Conservation (phyloP, 2,888 invertebrate species). For the Latheticus oryzae region DNA sequence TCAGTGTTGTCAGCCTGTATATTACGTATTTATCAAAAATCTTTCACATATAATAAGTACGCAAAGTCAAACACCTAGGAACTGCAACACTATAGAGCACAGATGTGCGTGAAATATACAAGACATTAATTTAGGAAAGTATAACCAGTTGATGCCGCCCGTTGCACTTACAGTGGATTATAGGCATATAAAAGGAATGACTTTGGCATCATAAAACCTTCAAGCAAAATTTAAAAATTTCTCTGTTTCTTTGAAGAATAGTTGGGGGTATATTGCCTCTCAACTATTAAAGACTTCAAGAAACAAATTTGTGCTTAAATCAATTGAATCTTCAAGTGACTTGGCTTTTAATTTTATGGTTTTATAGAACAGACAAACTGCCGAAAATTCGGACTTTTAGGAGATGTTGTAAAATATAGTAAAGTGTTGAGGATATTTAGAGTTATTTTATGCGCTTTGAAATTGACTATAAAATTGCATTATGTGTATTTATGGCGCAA, state of each 20-base stretch:
- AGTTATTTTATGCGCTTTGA: constrained; percentile 17
- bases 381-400: constrained; percentile 10
- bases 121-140: constrained; percentile 29
- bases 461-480: constrained; percentile 30
- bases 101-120: constrained; percentile 26
- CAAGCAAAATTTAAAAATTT: constrained; percentile 17
- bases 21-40: too few relatives aligned
- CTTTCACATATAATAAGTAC: too few relatives aligned
- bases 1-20: too few relatives aligned
- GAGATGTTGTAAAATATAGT: constrained; percentile 18
- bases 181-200: constrained; percentile 20
- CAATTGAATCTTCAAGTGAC: constrained; percentile 7
- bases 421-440: constrained; percentile 15
- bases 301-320: constrained; percentile 13
- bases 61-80: constrained; percentile 7
- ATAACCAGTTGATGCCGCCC: constrained; percentile 17
- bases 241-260: constrained; percentile 13
- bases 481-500: constrained; percentile 20
- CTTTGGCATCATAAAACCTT: constrained; percentile 26
- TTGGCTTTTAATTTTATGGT: constrained; percentile 24
- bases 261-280: constrained; percentile 12
- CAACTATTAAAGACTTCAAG: too few relatives aligned
- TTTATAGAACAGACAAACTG: constrained; percentile 22
- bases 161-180: too few relatives aligned
- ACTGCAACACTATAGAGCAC: constrained; percentile 11